These are phyloP conservation scores for Petromus typicus DNA, from an alignment of 2,113 vertebrate genomes.

Conservation along the genomic window DNA sequence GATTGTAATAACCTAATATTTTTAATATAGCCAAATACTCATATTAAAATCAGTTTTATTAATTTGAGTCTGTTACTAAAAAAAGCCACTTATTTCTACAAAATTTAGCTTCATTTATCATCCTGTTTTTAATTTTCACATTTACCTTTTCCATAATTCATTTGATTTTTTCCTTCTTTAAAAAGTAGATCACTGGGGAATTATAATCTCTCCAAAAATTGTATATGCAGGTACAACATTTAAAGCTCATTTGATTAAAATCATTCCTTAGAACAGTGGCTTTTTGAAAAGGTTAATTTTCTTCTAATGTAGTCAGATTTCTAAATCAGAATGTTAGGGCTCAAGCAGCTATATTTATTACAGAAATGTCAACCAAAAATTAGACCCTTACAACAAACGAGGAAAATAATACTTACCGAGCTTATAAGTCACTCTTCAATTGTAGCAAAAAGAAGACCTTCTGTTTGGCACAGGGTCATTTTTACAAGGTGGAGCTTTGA, in stretches of 20 bases:
- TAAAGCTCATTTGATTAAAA: conserved; percentile 81
- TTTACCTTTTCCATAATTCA: conserved; percentile 37
- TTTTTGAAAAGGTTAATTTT: conserved; percentile 83
- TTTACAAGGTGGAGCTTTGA: conserved; percentile 59
- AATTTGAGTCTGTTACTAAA: conserved; percentile 47
- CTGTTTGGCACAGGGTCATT: conserved; percentile 10
- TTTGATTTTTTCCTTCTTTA: conserved; percentile 38
- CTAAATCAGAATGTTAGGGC: conserved; percentile 81
- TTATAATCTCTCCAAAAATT: conserved; percentile 61
- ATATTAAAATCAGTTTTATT: conserved; percentile 58
- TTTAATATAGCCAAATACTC: conserved; percentile 42
- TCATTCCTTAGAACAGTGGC: conserved; percentile 73
- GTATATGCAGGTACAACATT: conserved; percentile 69
- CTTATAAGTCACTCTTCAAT: conserved; percentile 58
- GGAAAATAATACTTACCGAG: conserved; percentile 75
- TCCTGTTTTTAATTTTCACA: conserved; percentile 55
- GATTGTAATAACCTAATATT: conserved; percentile 34
- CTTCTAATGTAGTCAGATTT: conserved; percentile 78
- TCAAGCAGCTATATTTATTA: conserved; percentile 83
- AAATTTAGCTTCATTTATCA: conserved; percentile 16
- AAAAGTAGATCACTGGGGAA: conserved; percentile 41
- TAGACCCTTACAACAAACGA: conserved; percentile 68
- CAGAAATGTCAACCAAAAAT: conserved; percentile 86
- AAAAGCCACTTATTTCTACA: conserved; percentile 19
- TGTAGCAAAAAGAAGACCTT: conserved; percentile 61